A percentile compares a stretch with the other conserved stretches of the same genome.
Evolutionary conservation across 35 echinoderm and acorn worm species (phyloP).

Genomic region (Heliocidaris tuberculata): DNA sequence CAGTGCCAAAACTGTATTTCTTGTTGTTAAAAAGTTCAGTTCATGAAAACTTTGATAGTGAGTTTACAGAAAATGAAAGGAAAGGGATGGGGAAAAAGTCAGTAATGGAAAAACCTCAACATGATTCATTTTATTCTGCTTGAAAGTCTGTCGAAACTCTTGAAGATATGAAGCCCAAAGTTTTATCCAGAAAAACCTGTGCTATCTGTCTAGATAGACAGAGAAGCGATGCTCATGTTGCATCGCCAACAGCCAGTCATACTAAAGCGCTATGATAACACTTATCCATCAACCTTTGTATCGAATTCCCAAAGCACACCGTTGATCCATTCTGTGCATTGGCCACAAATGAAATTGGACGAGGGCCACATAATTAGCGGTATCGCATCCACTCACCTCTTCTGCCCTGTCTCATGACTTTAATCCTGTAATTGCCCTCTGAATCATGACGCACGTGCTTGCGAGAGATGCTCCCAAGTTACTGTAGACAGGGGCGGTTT

Average conservation of each 20-base stretch:
- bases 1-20: too few species aligned
- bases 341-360: neutral
- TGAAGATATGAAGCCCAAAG: neutral
- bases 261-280: neutral
- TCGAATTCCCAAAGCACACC: neutral
- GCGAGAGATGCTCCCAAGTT: neutral
- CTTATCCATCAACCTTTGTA: neutral
- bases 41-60: neutral
- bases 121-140: neutral
- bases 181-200: neutral
- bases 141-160: neutral
- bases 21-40: too few species aligned
- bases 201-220: neutral
- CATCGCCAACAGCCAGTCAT: neutral
- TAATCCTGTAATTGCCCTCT: constrained; percentile 2
- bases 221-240: neutral
- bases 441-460: constrained; percentile 3
- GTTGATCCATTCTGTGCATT: neutral
- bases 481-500: neutral
- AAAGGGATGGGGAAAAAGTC: neutral
- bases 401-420: neutral
- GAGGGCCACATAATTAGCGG: neutral
- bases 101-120: neutral
- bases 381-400: constrained; percentile 15
- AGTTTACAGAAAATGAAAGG: neutral